Evolutionary conservation across 1,140 invertebrate species (phyloP).

Genomic region (Amyelois transitella): DNA sequence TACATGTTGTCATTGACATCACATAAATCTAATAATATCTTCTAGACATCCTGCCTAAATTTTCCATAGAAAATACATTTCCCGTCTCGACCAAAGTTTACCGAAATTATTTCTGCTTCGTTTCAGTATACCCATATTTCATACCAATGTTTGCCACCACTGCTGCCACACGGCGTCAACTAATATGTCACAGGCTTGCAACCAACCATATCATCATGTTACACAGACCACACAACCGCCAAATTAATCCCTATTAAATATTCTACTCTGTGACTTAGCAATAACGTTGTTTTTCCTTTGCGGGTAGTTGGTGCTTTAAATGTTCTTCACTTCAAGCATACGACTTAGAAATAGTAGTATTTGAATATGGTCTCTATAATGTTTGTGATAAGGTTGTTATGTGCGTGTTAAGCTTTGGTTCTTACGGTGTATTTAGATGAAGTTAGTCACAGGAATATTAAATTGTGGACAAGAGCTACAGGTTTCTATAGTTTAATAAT

Average conservation of each 20-base stretch:
- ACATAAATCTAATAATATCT: not conserved
- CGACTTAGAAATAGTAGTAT: not conserved
- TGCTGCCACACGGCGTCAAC: not conserved
- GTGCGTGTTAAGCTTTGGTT: not conserved
- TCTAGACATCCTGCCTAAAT: not conserved
- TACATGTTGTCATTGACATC: no score
- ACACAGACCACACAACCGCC: not conserved
- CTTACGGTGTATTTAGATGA: not conserved
- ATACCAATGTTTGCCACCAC: not conserved
- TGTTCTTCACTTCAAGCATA: not conserved
- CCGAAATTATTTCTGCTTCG: not conserved
- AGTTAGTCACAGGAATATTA: conserved; percentile 1
- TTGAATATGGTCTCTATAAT: not conserved
- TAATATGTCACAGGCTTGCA: conserved; percentile 1
- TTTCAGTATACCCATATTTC: not conserved
- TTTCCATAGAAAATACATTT: not conserved
- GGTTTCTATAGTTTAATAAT: no score
- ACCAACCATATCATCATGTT: not conserved
- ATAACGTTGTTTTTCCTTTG: not conserved
- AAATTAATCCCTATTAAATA: not conserved
- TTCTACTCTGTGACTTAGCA: not conserved
- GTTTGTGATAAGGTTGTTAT: not conserved
- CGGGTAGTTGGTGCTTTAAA: not conserved
- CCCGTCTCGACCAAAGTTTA: not conserved
- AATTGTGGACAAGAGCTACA: not conserved